A percentile compares a stretch with the other conserved stretches of the same genome.
Evolutionary conservation across 2,888 invertebrate genomes (phyloP).

Genomic region (Parnassius orleans): DNA sequence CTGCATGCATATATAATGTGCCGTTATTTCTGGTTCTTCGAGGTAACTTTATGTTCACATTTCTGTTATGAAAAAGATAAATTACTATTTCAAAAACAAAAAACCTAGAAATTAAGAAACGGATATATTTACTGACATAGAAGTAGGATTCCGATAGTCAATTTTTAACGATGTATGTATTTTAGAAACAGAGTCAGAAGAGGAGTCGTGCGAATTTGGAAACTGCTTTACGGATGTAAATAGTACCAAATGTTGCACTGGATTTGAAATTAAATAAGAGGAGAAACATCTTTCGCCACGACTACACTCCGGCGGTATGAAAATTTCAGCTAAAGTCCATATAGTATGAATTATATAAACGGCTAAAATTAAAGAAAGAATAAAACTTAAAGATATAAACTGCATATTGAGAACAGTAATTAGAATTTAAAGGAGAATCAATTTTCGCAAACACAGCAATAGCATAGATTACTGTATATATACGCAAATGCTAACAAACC

Average conservation of each 20-base stretch:
- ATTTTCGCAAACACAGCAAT: no score
- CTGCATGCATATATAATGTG: conserved; percentile 88
- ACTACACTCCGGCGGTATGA: conserved; percentile 85
- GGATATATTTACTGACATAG: conserved; percentile 54
- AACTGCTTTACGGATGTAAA: conserved; percentile 83
- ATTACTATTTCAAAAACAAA: conserved; percentile 15
- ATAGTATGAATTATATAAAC: conserved; percentile 87
- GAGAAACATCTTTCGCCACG: conserved; percentile 83
- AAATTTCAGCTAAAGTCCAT: conserved; percentile 87
- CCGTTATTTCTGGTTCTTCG: conserved; percentile 90
- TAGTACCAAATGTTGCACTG: conserved; percentile 85
- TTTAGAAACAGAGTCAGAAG: conserved; percentile 68
- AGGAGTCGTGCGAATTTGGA: conserved; percentile 76
- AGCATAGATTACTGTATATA: no score
- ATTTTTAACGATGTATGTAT: conserved; percentile 83
- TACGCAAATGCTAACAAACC: no score
- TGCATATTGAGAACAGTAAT: conserved; percentile 49
- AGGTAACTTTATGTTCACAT: conserved; percentile 85
- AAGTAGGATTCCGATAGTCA: conserved; percentile 79
- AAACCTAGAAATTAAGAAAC: conserved; percentile 3
- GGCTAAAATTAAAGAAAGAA: conserved; percentile 84
- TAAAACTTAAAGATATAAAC: conserved; percentile 82
- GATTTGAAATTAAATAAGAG: conserved; percentile 85
- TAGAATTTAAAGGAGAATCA: conserved; percentile 18
- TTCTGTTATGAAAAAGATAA: conserved; percentile 64